Conservation (phyloP, 1,140 invertebrate genomes). For the Leptonema lineaticorne region DNA sequence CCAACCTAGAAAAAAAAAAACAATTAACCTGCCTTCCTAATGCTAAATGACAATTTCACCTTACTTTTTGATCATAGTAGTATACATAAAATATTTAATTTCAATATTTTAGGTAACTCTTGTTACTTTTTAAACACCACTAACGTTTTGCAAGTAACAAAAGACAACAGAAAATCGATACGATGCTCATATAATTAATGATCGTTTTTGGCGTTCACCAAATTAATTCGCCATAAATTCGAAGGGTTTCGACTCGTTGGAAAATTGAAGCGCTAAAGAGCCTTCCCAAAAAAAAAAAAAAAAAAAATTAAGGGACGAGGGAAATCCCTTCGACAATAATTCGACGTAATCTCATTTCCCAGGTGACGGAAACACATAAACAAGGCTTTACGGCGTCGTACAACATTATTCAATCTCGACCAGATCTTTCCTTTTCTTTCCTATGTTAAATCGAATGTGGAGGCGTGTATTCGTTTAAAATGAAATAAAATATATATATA, state of each 20-base stretch:
- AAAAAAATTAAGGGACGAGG: slow-evolving; percentile 1
- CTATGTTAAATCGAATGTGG: too few relatives aligned
- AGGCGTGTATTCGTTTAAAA: slow-evolving; percentile 2
- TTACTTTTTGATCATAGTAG: too few relatives aligned
- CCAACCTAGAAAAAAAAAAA: too few relatives aligned
- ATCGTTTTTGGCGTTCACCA: slow-evolving; percentile 9
- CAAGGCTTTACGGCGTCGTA: slow-evolving; percentile 32
- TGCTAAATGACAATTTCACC: too few relatives aligned
- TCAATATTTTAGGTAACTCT: too few relatives aligned
- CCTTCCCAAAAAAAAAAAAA: too few relatives aligned
- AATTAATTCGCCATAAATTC: slow-evolving; percentile 37
- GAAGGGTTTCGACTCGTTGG: not conserved
- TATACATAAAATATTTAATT: too few relatives aligned
- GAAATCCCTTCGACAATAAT: slow-evolving; percentile 28
- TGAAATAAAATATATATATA: not conserved
- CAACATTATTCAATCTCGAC: slow-evolving; percentile 35
- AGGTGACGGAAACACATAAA: slow-evolving; percentile 36
- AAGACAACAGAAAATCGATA: too few relatives aligned
- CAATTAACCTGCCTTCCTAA: too few relatives aligned
- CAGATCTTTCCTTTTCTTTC: slow-evolving; percentile 15
- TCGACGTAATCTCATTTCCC: slow-evolving; percentile 34
- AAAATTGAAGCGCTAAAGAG: not conserved
- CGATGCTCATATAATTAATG: too few relatives aligned
- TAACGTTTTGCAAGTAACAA: too few relatives aligned
- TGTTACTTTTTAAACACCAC: too few relatives aligned